phyloP scores from a whole-genome alignment of 2,888 invertebrate genomes.

The Aspidiotus destructor region DNA sequence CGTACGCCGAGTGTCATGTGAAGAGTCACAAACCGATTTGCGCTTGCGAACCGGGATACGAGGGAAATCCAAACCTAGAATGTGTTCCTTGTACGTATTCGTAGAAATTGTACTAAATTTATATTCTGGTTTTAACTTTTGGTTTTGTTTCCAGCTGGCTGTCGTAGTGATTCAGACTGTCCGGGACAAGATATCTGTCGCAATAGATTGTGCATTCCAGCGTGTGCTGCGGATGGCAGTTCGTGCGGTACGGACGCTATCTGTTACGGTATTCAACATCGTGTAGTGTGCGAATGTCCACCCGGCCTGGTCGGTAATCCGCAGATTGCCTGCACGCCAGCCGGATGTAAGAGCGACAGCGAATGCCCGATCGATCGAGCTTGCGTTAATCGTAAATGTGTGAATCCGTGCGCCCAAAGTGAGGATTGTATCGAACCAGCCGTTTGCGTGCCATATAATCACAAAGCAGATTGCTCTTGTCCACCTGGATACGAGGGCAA shows the following conservation, averaged over 20 bases:
- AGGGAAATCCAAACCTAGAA: constrained; percentile 74
- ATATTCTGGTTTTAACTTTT: background rate
- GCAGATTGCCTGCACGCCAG: constrained; percentile 60
- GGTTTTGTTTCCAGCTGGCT: constrained; percentile 44
- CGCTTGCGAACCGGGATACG: constrained; percentile 69
- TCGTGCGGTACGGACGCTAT: constrained; percentile 70
- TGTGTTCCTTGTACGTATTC: constrained; percentile 56
- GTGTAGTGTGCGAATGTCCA: constrained; percentile 66
- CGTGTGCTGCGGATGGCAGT: constrained; percentile 53
- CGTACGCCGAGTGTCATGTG: constrained; percentile 73
- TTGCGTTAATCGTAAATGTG: constrained; percentile 68
- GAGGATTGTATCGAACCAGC: constrained; percentile 74
- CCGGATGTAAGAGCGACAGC: constrained; percentile 69
- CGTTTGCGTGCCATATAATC: constrained; percentile 64
- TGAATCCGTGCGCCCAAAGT: constrained; percentile 65
- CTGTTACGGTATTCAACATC: constrained; percentile 65
- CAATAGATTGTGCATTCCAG: constrained; percentile 62
- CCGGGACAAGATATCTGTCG: constrained; percentile 59
- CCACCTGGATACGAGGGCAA: constrained; percentile 70
- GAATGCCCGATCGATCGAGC: constrained; percentile 69
- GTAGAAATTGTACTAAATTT: background rate
- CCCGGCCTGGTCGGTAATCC: constrained; percentile 67
- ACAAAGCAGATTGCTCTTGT: constrained; percentile 68
- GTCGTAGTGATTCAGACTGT: constrained; percentile 63
- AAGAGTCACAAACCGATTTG: constrained; percentile 79